These are phyloP conservation scores for Arctocebus calabarensis DNA, from an alignment of 2,797 vertebrate species.

Conservation along the genomic window DNA sequence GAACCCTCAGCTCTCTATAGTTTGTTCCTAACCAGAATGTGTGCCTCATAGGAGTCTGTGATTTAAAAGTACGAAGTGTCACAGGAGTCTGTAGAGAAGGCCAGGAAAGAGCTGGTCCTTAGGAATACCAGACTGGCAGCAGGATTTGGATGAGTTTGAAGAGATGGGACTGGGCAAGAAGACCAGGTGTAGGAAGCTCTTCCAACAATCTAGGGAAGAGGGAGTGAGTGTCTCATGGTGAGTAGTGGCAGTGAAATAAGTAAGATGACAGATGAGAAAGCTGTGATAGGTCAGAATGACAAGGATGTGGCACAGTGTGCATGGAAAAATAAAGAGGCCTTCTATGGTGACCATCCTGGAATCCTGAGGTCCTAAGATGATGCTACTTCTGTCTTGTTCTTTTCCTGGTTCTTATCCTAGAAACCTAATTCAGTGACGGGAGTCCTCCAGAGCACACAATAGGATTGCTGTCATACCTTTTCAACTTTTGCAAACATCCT, in stretches of 20 bases:
- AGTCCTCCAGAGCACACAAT: not conserved
- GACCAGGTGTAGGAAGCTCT: not conserved
- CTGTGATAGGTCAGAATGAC: not conserved
- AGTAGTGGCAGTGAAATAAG: not conserved
- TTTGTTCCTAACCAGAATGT: not conserved
- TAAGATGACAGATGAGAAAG: not conserved
- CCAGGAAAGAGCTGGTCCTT: not conserved
- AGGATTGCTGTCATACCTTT: not conserved
- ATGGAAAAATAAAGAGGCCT: not conserved
- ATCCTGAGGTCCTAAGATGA: not conserved
- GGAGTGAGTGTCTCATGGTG: not conserved
- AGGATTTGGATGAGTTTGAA: not conserved
- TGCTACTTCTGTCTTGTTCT: not conserved
- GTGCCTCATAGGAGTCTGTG: not conserved
- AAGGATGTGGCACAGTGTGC: not conserved
- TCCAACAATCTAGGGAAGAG: not conserved
- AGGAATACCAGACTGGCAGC: not conserved
- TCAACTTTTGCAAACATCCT: not conserved
- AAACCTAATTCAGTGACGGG: not conserved
- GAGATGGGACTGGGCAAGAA: not conserved
- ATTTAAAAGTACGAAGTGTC: not conserved
- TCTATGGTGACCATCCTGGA: not conserved
- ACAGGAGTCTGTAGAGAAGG: not conserved
- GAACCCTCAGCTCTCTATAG: not conserved
- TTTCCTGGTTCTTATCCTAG: conserved; percentile 1